phyloP scores from a whole-genome alignment of 2,113 vertebrate genomes.

The Pseudopipra pipra region DNA sequence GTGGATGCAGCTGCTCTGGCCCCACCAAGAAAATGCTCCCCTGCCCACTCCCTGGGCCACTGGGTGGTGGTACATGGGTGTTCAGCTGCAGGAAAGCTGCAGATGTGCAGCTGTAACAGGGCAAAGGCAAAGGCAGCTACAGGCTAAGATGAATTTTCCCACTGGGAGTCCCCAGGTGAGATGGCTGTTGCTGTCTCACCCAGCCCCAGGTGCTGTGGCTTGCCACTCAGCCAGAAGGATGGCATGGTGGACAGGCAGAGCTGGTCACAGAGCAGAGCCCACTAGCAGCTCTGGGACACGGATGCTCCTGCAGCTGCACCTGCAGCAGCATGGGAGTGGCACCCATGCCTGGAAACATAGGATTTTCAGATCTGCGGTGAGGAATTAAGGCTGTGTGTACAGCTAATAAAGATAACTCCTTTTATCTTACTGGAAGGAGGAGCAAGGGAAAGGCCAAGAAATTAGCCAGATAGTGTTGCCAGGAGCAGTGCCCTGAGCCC shows the following conservation, averaged over 20 bases:
- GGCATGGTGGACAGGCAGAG: not conserved
- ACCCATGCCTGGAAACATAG: conserved; percentile 4
- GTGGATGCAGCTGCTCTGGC: fast-evolving
- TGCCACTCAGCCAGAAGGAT: fast-evolving
- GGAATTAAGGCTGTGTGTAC: not conserved
- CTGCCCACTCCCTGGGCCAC: not conserved
- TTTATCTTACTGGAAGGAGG: conserved; percentile 25
- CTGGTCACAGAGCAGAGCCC: not conserved
- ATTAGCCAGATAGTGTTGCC: conserved; percentile 21
- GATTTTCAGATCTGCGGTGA: not conserved
- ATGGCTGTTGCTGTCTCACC: fast-evolving
- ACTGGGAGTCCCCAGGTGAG: not conserved
- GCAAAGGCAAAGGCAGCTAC: not conserved
- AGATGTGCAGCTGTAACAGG: not conserved
- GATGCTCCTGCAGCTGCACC: not conserved
- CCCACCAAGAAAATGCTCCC: not conserved
- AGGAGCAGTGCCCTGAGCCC: not conserved
- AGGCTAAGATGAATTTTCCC: not conserved
- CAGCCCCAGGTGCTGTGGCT: fast-evolving
- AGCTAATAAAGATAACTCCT: conserved; percentile 9
- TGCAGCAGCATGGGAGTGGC: not conserved
- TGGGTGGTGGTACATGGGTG: not conserved
- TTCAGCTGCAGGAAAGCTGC: not conserved
- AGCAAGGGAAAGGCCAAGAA: conserved; percentile 14
- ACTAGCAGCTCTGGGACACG: not conserved